A percentile compares a stretch with the other conserved stretches of the same genome.
Conservation (phyloP, 1,140 invertebrate species). For the Drosophila busckii region DNA sequence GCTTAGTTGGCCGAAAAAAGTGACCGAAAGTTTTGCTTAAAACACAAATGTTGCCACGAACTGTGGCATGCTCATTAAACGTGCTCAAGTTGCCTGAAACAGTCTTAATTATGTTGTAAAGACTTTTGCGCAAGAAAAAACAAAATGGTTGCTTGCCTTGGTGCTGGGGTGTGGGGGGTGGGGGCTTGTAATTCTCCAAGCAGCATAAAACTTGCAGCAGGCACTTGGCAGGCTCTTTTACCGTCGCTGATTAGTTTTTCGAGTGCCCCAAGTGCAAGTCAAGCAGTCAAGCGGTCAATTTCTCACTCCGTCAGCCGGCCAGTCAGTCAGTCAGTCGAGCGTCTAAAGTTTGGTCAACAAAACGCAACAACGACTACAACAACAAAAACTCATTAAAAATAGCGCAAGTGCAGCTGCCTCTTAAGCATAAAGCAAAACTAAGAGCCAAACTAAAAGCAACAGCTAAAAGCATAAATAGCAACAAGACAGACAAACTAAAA, state of each 20-base stretch:
- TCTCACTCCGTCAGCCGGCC: conserved; percentile 28
- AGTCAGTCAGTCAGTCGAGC: conserved; percentile 31
- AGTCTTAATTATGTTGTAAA: conserved; percentile 74
- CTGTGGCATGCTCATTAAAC: conserved; percentile 60
- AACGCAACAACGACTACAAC: conserved; percentile 25
- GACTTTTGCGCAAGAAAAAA: conserved; percentile 29
- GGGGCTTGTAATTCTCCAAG: conserved; percentile 10
- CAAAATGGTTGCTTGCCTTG: too few relatives aligned
- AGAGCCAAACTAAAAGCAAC: conserved; percentile 17
- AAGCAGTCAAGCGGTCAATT: conserved; percentile 51
- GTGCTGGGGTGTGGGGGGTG: too few relatives aligned
- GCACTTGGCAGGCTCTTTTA: conserved; percentile 32
- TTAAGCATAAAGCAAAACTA: conserved; percentile 49
- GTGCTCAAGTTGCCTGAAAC: conserved; percentile 63
- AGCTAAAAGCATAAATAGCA: conserved; percentile 53
- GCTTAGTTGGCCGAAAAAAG: conserved; percentile 24
- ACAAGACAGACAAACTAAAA: too few relatives aligned
- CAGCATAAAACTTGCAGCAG: conserved; percentile 21
- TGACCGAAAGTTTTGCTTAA: conserved; percentile 21
- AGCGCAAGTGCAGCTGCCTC: conserved; percentile 62
- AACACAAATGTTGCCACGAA: conserved; percentile 39
- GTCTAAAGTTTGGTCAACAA: conserved; percentile 43
- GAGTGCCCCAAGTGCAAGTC: conserved; percentile 62
- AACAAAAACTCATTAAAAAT: conserved; percentile 73
- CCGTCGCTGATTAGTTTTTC: conserved; percentile 71